Percentiles rank a stretch among this genome's conserved stretches.
These are phyloP conservation scores for Pungitius pungitius DNA, from an alignment of 2,113 vertebrate genomes.

Conservation along the genomic window DNA sequence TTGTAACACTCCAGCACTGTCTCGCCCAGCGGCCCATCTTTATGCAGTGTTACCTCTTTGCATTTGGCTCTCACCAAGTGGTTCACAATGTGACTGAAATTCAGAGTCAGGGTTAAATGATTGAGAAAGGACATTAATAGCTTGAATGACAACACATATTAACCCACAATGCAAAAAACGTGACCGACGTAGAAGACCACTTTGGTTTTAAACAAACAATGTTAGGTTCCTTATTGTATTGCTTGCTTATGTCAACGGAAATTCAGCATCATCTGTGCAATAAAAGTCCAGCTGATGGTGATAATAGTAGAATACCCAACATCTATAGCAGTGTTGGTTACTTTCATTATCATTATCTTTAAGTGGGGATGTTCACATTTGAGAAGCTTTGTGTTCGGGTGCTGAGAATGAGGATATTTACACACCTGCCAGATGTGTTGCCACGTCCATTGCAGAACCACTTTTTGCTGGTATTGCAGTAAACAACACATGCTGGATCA, in stretches of 20 bases:
- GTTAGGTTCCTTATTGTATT: background rate
- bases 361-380: background rate
- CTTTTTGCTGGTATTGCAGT: constrained; percentile 99
- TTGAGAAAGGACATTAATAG: background rate
- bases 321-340: background rate
- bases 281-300: background rate
- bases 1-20: constrained; percentile 98
- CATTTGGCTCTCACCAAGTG: constrained; percentile 98
- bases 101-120: background rate
- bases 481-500: constrained; percentile 97
- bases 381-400: background rate
- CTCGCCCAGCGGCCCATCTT: constrained; percentile 96
- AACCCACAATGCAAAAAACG: background rate
- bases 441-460: constrained; percentile 99
- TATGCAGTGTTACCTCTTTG: constrained; percentile 98
- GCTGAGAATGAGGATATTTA: background rate
- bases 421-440: constrained; percentile 97
- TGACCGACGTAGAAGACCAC: background rate
- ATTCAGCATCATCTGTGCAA: constrained; percentile 1
- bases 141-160: background rate
- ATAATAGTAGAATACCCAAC: background rate
- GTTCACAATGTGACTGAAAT: constrained; percentile 94
- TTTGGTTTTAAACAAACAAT: background rate
- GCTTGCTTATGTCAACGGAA: background rate
- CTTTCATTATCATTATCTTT: background rate